phyloP scores from a whole-genome alignment of 1,140 invertebrate species.

The Cotesia typhae region DNA sequence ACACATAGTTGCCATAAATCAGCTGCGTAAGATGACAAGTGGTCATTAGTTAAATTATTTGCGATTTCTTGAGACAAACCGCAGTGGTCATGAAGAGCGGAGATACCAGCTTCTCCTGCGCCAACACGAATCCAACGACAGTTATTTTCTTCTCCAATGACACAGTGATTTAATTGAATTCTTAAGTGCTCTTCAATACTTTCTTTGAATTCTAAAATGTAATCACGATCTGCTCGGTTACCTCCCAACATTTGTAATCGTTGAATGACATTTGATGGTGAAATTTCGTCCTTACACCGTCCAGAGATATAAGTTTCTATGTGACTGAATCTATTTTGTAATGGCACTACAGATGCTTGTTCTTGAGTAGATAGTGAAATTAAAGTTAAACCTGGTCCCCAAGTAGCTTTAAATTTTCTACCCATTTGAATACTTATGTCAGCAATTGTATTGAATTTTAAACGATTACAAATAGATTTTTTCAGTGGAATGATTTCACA shows the following conservation, averaged over 20 bases:
- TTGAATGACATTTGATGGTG: constrained; percentile 60
- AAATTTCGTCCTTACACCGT: constrained; percentile 47
- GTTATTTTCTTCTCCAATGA: constrained; percentile 61
- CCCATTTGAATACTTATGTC: constrained; percentile 72
- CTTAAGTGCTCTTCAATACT: constrained; percentile 66
- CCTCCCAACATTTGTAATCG: constrained; percentile 59
- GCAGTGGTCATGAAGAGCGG: constrained; percentile 65
- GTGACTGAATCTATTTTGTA: constrained; percentile 51
- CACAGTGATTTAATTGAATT: constrained; percentile 62
- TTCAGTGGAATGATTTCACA: constrained; percentile 61
- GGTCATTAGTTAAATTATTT: constrained; percentile 46
- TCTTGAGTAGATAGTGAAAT: constrained; percentile 63
- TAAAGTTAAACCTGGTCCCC: constrained; percentile 75
- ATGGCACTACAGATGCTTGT: constrained; percentile 51
- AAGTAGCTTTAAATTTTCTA: constrained; percentile 77
- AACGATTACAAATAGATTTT: constrained; percentile 61
- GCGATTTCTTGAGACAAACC: constrained; percentile 59
- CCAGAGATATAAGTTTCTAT: constrained; percentile 54
- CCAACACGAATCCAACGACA: constrained; percentile 62
- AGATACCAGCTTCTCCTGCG: constrained; percentile 49
- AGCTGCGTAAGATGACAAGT: constrained; percentile 59
- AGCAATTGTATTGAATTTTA: constrained; percentile 68
- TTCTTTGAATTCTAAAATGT: constrained; percentile 52
- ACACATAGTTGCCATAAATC: constrained; percentile 83
- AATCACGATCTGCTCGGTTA: constrained; percentile 43